Base-by-base conservation (phyloP, 2,888 invertebrate species). In the Troides oblongomaculatus region DNA sequence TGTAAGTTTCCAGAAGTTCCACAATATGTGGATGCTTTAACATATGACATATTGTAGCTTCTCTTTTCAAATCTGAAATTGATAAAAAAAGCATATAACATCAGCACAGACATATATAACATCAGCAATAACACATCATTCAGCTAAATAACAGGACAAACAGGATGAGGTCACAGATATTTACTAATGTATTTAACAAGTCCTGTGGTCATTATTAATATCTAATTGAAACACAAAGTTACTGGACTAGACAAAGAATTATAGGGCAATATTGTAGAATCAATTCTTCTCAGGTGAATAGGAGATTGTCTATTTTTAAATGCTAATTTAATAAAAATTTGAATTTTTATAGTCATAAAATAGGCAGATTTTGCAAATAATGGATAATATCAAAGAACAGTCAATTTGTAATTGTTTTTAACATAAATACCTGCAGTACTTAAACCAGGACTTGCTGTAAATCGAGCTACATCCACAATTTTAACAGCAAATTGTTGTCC, bases 1-100 rank as follows among this genome's bases (percentile, higher is more conserved):
- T 98, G 94, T 99, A 99, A 0, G 99, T 99, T 93, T 99, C 99
- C 78, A 99, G 93, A 68, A 99, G 94, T 90, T 99, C 99, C 77
- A 99, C 99, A 79, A 99, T 99, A 92, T 99, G 99, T 6, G 98
- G 98, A 93, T 99, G 99, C 88, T 99, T 99, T 80, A 99, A 93
- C 97, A 99, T 98, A 90, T 99, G 99, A 89, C 99, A 99, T 94
- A 98, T 98, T 90, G 98, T 99, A 66, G 99, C 99, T 92, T 99
- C 99, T 66, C 99, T 94, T 93, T 99, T 99, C 85, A 99, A 93
- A 94, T 99, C 99, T 98, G 95, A 69, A 95, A 95, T 76, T 21
- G 53, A 53, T 53, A 53, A 53, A 53, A 12, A 43, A 21, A 18
- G 50, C 50, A 56, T 46, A 50, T 17, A 46, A 23, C 17, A 12